phyloP scores from a whole-genome alignment of 2,113 vertebrate species.

The Zosterops hypoxanthus region DNA sequence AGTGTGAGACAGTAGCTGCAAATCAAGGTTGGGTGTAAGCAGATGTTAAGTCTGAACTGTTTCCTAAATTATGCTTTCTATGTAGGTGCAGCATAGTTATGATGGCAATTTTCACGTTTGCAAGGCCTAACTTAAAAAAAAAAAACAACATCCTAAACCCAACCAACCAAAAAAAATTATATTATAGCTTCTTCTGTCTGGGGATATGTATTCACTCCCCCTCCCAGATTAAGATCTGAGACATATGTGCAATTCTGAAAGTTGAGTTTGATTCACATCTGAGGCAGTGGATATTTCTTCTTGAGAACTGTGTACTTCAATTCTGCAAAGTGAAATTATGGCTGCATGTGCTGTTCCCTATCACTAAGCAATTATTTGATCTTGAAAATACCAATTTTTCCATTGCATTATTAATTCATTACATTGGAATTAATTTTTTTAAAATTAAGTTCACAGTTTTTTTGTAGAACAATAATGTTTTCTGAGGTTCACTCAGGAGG shows the following conservation, averaged over 20 bases:
- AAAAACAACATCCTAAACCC: accelerated
- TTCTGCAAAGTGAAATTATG: background rate
- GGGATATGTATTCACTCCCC: background rate
- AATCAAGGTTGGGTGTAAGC: background rate
- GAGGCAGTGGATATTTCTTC: background rate
- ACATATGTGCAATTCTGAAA: background rate
- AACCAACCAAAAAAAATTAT: background rate
- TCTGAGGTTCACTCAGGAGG: background rate
- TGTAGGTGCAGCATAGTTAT: background rate
- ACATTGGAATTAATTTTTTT: background rate
- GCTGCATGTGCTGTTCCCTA: background rate
- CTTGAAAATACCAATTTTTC: background rate
- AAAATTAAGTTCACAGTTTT: background rate
- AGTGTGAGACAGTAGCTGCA: background rate
- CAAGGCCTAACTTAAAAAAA: background rate
- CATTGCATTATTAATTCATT: background rate
- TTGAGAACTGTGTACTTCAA: background rate
- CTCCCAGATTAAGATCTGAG: background rate
- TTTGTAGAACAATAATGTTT: background rate
- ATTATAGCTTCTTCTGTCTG: background rate
- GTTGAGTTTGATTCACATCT: background rate
- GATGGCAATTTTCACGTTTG: background rate
- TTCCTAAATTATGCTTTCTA: background rate
- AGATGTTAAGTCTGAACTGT: background rate
- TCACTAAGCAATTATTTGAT: background rate